phyloP scores from a whole-genome alignment of 2,888 invertebrate species.

The Leucania comma region DNA sequence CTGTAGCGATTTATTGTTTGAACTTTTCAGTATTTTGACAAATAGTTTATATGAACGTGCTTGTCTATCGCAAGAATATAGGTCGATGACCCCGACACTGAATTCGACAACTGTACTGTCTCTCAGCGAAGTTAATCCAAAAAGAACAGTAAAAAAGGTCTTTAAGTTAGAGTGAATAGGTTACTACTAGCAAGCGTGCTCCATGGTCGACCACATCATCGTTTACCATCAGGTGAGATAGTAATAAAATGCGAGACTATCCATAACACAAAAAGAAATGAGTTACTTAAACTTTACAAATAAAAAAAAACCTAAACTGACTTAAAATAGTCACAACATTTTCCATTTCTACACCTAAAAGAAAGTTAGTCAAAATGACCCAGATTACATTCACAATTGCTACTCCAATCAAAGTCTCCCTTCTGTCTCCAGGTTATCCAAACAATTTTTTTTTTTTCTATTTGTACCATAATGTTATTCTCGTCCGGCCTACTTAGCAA shows the following conservation, averaged over 20 bases:
- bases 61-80: too few relatives aligned
- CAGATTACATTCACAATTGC: constrained; percentile 11
- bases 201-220: too few relatives aligned
- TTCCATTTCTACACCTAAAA: constrained; percentile 27
- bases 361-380: constrained; percentile 44
- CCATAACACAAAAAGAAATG: too few relatives aligned
- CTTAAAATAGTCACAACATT: constrained; percentile 10
- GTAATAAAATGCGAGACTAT: too few relatives aligned
- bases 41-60: too few relatives aligned
- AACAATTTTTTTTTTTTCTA: constrained; percentile 9
- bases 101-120: neutral
- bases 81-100: neutral
- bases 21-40: too few relatives aligned
- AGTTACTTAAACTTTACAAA: too few relatives aligned
- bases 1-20: too few relatives aligned
- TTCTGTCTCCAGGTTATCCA: constrained; percentile 3
- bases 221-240: too few relatives aligned
- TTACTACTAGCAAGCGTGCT: too few relatives aligned
- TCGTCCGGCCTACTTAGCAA: constrained; percentile 17
- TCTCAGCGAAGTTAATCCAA: neutral
- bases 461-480: neutral
- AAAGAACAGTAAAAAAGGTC: neutral
- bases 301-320: neutral
- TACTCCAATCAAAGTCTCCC: constrained; percentile 10
- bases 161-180: too few relatives aligned